A percentile compares a stretch with the other conserved stretches of the same genome.
These are phyloP conservation scores for Cuniculus paca DNA, from an alignment of 2,797 vertebrate genomes.

Conservation along the genomic window DNA sequence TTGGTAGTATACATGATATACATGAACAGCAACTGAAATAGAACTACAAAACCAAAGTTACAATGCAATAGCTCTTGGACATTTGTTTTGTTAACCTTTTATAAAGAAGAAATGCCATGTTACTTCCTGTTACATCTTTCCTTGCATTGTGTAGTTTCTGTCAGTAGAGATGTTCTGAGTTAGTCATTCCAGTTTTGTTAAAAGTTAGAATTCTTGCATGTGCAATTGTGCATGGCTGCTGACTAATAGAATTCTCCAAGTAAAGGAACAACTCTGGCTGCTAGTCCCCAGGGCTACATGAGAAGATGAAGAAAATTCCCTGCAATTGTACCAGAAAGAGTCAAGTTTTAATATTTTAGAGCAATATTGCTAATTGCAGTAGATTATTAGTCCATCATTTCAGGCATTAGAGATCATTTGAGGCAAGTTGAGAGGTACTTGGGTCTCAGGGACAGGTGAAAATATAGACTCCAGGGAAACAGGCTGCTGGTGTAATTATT, in stretches of 20 bases:
- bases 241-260: neutral
- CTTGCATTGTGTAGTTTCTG: neutral
- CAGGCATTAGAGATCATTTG: neutral
- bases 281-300: neutral
- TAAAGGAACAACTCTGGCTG: neutral
- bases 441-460: neutral
- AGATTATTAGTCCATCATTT: slow-evolving; percentile 12
- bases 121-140: neutral
- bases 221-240: neutral
- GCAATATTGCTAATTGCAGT: slow-evolving; percentile 43
- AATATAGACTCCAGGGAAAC: neutral
- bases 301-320: neutral
- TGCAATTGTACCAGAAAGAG: slow-evolving; percentile 41
- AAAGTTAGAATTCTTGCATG: neutral
- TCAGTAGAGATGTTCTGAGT: neutral
- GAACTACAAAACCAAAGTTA: neutral
- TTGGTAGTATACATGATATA: neutral
- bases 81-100: slow-evolving; percentile 52
- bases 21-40: neutral
- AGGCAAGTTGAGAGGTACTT: neutral
- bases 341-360: slow-evolving; percentile 6
- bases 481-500: neutral
- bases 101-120: slow-evolving; percentile 7
- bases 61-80: neutral
- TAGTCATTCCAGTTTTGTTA: slow-evolving; percentile 50